A percentile compares a stretch with the other conserved stretches of the same genome.
Evolutionary conservation across 2,797 vertebrate genomes (phyloP).

Genomic region (Centroberyx gerrardi): DNA sequence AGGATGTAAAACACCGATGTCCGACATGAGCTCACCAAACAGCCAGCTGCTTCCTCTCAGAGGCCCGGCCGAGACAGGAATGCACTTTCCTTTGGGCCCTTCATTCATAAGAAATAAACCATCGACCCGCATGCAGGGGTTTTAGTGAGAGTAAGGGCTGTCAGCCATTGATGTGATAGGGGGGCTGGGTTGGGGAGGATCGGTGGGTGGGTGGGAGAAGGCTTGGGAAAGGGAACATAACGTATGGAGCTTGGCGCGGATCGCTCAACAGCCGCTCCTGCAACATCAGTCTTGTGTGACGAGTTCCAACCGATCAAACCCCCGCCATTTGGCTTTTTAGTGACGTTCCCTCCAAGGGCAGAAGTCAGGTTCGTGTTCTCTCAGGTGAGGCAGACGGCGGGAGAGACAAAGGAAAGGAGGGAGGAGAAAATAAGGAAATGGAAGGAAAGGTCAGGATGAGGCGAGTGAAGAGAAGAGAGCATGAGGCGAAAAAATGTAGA

Average conservation of each 20-base stretch:
- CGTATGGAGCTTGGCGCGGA: slow-evolving; percentile 43
- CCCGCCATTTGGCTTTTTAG: slow-evolving; percentile 2
- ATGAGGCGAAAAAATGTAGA: too few species aligned
- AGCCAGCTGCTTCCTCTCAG: slow-evolving; percentile 72
- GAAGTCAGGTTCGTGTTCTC: not conserved
- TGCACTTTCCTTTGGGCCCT: slow-evolving; percentile 74
- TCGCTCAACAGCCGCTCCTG: slow-evolving; percentile 22
- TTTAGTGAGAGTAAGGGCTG: slow-evolving; percentile 73
- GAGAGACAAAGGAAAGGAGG: not conserved
- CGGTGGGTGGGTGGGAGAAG: slow-evolving; percentile 32
- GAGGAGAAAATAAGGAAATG: not conserved
- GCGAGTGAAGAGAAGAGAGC: not conserved
- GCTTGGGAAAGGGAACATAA: slow-evolving; percentile 47
- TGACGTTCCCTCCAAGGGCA: too few species aligned
- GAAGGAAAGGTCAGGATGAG: not conserved
- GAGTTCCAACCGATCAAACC: slow-evolving; percentile 31
- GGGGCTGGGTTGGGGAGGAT: slow-evolving; percentile 41
- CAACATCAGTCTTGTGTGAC: slow-evolving; percentile 45
- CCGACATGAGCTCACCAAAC: slow-evolving; percentile 62
- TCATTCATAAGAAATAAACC: slow-evolving; percentile 83
- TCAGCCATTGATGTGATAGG: slow-evolving; percentile 69
- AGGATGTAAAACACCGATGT: slow-evolving; percentile 55
- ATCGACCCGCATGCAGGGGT: slow-evolving; percentile 71
- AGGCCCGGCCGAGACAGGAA: slow-evolving; percentile 63
- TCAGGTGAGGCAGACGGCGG: not conserved